phyloP scores from a whole-genome alignment of 2,113 vertebrate species.

The Pelobates fuscus region DNA sequence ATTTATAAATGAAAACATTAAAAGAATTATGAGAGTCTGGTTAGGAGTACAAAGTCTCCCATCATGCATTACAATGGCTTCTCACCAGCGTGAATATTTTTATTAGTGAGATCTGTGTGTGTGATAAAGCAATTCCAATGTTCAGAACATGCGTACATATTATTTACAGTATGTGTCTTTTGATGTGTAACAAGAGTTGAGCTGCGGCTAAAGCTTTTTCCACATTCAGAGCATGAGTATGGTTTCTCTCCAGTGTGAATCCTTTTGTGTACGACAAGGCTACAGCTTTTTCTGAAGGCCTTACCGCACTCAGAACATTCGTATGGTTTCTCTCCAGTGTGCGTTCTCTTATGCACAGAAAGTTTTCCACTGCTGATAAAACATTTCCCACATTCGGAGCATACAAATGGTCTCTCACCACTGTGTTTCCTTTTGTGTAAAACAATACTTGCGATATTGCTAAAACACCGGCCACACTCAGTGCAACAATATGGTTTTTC shows the following conservation, averaged over 20 bases:
- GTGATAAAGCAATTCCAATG: constrained; percentile 63
- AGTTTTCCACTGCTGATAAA: constrained; percentile 61
- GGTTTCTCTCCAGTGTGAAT: constrained; percentile 65
- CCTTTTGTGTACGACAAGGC: constrained; percentile 58
- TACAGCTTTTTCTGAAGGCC: constrained; percentile 59
- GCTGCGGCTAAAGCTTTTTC: constrained; percentile 81
- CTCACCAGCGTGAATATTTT: neutral
- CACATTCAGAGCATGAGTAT: constrained; percentile 74
- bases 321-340: constrained; percentile 58
- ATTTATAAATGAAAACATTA: no score
- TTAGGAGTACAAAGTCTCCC: no score
- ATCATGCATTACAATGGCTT: neutral
- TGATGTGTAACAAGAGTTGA: constrained; percentile 80
- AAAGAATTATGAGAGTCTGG: no score
- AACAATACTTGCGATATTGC: constrained; percentile 58
- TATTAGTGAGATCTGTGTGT: constrained; percentile 64
- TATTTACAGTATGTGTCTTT: constrained; percentile 69
- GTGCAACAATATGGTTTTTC: constrained; percentile 59
- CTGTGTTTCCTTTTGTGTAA: constrained; percentile 62
- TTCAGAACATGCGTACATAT: constrained; percentile 57
- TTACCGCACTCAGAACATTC: constrained; percentile 56
- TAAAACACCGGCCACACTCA: constrained; percentile 61
- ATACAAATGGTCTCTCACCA: constrained; percentile 54
- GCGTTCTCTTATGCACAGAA: constrained; percentile 57
- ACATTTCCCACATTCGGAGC: constrained; percentile 59